These are phyloP conservation scores for Zaprionus gabonicus DNA, from an alignment of 1,140 invertebrate species.

Conservation along the genomic window DNA sequence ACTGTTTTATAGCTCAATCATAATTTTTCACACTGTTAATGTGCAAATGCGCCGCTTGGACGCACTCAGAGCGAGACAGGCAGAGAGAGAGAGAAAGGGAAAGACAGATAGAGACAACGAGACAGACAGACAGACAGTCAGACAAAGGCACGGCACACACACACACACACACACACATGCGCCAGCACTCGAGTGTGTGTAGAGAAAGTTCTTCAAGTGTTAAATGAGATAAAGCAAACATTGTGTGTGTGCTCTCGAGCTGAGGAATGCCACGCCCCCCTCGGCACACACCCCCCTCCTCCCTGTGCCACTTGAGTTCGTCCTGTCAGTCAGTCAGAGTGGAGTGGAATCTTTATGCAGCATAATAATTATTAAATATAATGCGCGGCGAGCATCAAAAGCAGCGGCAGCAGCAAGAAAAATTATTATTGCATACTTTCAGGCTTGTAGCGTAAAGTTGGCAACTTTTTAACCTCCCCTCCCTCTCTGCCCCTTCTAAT, in stretches of 20 bases:
- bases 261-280: conserved; percentile 16
- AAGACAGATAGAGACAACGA: neutral
- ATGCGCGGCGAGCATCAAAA: conserved; percentile 2
- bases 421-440: conserved; percentile 54
- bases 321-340: conserved; percentile 56
- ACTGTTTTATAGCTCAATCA: conserved; percentile 83
- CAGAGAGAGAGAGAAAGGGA: conserved; percentile 5
- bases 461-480: conserved; percentile 35
- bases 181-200: conserved; percentile 28
- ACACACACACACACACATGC: conserved; percentile 21
- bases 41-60: conserved; percentile 71
- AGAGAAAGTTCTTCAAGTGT: conserved; percentile 77
- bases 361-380: conserved; percentile 74
- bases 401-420: neutral
- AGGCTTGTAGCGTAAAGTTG: conserved; percentile 43
- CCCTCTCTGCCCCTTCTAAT: conserved; percentile 38
- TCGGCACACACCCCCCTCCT: neutral
- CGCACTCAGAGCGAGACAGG: conserved; percentile 36
- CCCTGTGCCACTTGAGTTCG: neutral
- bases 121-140: neutral
- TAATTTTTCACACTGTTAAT: conserved; percentile 83
- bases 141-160: conserved; percentile 3
- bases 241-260: conserved; percentile 30
- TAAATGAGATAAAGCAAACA: conserved; percentile 81
- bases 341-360: conserved; percentile 3